Evolutionary conservation across 2,113 vertebrate genomes (phyloP), one percentile per base, ranked within the genome.

Genomic region (Desmodus rotundus): DNA sequence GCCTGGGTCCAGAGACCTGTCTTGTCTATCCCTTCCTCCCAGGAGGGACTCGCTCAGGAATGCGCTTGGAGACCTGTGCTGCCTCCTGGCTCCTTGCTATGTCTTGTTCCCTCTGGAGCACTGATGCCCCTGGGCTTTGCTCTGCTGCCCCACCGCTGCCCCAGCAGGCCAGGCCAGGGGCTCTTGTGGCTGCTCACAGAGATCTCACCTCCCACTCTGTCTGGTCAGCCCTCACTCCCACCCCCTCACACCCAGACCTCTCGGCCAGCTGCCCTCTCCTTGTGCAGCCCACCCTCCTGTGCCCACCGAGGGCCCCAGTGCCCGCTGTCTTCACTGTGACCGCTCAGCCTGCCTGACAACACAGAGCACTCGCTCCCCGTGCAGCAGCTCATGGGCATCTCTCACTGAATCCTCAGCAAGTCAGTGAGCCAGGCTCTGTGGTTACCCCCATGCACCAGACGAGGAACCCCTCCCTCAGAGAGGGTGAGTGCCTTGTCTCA

Each of bases 101-200:
- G 73, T n/a, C 77, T 31, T 36, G n/a, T 82, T 58, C 58, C 50
- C 78, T 43, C 28, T 5, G 0, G 76, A 63, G 74, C 38, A 9
- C 3, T 38, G 74, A 26, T 0, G 1, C 68, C 14, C 28, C 56
- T 1, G 5, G 65, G 52, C 33, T 45, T 19, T 0, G 0, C 2
- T n/a, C 81, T 67, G 5, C 65, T 22, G 17, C 45, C 10, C n/a
- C 19, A 7, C 38, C 24, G 31, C 38, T 24, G 33, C 26, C 43
- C 4, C 24, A 5, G 19, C 1, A 0, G n/a, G 43, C 41, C 28
- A n/a, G 61, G 54, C 83, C 70, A 73, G 47, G 76, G 43, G 7
- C 26, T 43, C 68, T 38, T 0, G 1, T 24, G 14, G 63, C 84
- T 58, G 8, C 68, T 83, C 72, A 7, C 31, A 22, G 0, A 7